Conservation (phyloP, 92 coral and sea anemone species). For the Epizoanthus fatuus region DNA sequence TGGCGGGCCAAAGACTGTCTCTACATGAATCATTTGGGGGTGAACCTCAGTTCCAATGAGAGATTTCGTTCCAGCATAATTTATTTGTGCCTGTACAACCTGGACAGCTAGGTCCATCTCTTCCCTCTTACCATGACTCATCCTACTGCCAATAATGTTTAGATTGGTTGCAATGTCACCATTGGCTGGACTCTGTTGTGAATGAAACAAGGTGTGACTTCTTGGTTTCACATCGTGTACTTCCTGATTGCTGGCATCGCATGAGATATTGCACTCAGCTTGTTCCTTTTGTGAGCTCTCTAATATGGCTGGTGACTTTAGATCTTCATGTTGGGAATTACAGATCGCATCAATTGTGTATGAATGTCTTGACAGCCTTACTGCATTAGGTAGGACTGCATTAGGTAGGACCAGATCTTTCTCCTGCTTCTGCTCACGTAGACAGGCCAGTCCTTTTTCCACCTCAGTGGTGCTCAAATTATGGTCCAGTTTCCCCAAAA, state of each 20-base stretch:
- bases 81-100: conserved; percentile 65
- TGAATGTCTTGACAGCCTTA: conserved; percentile 8
- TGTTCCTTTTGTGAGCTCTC: neutral
- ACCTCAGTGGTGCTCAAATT: neutral
- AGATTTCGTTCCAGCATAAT: conserved; percentile 20
- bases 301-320: neutral
- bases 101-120: conserved; percentile 88
- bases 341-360: neutral
- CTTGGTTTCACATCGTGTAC: neutral
- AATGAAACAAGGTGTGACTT: neutral
- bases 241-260: neutral
- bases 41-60: conserved; percentile 57
- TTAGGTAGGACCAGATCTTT: neutral
- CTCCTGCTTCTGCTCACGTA: neutral
- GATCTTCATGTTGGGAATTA: neutral
- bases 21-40: conserved; percentile 71
- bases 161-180: conserved; percentile 27
- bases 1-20: conserved; percentile 83
- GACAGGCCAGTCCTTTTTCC: neutral
- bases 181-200: neutral
- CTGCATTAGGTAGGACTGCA: neutral
- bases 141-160: conserved; percentile 61
- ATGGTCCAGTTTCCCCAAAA: neutral
- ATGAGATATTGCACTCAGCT: neutral
- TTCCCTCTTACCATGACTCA: conserved; percentile 83